phyloP scores from a whole-genome alignment of 1,140 invertebrate genomes.

The Oscheius sp. region DNA sequence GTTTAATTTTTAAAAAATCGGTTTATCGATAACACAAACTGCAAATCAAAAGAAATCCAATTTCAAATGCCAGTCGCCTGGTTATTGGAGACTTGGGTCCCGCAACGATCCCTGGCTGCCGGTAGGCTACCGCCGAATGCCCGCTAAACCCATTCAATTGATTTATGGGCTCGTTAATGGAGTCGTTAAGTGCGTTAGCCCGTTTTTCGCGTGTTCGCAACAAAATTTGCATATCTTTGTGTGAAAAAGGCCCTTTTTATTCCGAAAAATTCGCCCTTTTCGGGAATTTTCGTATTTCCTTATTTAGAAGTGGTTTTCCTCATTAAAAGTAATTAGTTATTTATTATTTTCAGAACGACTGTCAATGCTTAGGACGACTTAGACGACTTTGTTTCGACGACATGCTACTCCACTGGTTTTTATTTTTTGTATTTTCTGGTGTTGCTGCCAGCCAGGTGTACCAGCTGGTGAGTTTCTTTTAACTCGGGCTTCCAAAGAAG shows the following conservation, averaged over 20 bases:
- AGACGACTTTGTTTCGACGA: too few relatives aligned
- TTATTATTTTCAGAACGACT: too few relatives aligned
- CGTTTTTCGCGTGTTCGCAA: neutral
- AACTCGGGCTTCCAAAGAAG: too few relatives aligned
- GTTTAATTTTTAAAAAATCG: too few relatives aligned
- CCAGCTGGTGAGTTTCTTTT: slow-evolving; percentile 3
- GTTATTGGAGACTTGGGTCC: too few relatives aligned
- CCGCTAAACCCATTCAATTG: slow-evolving; percentile 8
- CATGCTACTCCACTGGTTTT: too few relatives aligned
- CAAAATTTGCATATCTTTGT: neutral
- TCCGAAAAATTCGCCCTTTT: neutral
- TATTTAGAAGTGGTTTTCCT: neutral
- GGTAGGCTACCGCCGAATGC: neutral
- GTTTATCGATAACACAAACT: too few relatives aligned
- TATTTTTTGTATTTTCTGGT: too few relatives aligned
- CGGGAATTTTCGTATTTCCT: neutral
- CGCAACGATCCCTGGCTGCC: neutral
- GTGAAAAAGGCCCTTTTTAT: neutral
- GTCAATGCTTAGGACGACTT: too few relatives aligned
- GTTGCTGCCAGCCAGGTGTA: too few relatives aligned
- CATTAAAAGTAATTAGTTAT: too few relatives aligned
- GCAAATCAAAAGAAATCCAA: too few relatives aligned
- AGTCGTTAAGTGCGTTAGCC: slow-evolving; percentile 3
- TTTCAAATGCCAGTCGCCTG: neutral
- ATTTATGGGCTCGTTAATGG: slow-evolving; percentile 11